Percentiles rank a stretch among this genome's conserved stretches.
Conservation (phyloP, 2,888 invertebrate genomes). For the Automeris io region DNA sequence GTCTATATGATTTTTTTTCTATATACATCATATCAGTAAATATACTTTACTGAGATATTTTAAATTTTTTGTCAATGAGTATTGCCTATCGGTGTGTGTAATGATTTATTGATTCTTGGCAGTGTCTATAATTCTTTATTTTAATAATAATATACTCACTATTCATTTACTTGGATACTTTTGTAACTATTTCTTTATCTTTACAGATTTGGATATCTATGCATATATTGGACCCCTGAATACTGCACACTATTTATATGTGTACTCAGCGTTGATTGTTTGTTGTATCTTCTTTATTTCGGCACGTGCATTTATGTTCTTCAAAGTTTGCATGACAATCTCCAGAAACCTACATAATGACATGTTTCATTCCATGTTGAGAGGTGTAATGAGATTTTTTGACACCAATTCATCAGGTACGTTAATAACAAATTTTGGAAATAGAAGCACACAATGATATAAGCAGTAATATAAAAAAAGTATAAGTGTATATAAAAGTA, state of each 20-base stretch:
- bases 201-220: conserved; percentile 57
- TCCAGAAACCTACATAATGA: conserved; percentile 86
- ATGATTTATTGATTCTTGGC: too few species aligned
- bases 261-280: conserved; percentile 58
- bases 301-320: conserved; percentile 81
- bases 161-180: too few species aligned
- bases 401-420: conserved; percentile 88
- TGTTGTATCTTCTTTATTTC: conserved; percentile 76
- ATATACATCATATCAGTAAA: too few species aligned
- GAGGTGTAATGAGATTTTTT: conserved; percentile 90
- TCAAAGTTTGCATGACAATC: conserved; percentile 85
- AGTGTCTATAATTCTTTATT: too few species aligned
- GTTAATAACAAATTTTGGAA: conserved; percentile 3
- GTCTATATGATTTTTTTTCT: too few species aligned
- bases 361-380: conserved; percentile 89
- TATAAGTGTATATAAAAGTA: too few species aligned
- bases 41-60: too few species aligned
- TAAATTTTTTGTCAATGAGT: too few species aligned
- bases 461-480: neutral
- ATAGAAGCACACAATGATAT: too few species aligned
- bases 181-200: too few species aligned
- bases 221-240: conserved; percentile 62
- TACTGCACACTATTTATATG: conserved; percentile 62
- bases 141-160: too few species aligned
- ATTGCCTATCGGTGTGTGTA: too few species aligned